Evolutionary conservation across 2,797 vertebrate species (phyloP).

Genomic region (Parauchenoglanis punctatus): DNA sequence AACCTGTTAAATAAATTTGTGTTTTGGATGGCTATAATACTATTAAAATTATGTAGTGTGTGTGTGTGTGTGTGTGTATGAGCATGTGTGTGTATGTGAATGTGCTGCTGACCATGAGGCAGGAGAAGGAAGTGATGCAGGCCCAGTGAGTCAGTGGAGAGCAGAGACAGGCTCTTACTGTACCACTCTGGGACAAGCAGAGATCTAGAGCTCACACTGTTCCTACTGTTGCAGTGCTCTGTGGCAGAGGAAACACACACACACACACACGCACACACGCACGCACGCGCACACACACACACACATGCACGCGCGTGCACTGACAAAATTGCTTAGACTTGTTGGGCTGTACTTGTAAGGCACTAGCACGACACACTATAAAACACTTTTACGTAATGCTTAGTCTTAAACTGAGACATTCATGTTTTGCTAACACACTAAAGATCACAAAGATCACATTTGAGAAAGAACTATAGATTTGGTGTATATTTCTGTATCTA

Average conservation of each 20-base stretch:
- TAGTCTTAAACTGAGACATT: not conserved
- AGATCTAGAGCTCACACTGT: slow-evolving; percentile 52
- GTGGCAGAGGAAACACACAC: slow-evolving; percentile 32
- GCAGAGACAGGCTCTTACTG: slow-evolving; percentile 61
- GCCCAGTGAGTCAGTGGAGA: slow-evolving; percentile 67
- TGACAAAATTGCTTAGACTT: not conserved
- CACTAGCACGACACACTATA: not conserved
- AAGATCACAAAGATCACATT: not conserved
- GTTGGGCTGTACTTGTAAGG: not conserved
- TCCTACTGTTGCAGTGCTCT: slow-evolving; percentile 51
- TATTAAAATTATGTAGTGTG: not conserved
- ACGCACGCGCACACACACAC: slow-evolving; percentile 7
- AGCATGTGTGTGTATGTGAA: slow-evolving; percentile 8
- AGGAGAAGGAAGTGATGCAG: slow-evolving; percentile 61
- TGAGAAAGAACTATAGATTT: not conserved
- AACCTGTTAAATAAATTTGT: not conserved
- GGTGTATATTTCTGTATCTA: not conserved
- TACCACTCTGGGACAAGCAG: slow-evolving; percentile 49
- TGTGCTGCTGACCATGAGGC: slow-evolving; percentile 52
- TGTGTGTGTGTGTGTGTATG: slow-evolving; percentile 16
- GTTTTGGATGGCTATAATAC: not conserved
- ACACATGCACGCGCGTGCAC: not conserved
- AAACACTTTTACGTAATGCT: not conserved
- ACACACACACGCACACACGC: slow-evolving; percentile 20
- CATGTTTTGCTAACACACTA: not conserved